phyloP scores from a whole-genome alignment of 2,888 invertebrate genomes.

The Drosophila hamatofila region DNA sequence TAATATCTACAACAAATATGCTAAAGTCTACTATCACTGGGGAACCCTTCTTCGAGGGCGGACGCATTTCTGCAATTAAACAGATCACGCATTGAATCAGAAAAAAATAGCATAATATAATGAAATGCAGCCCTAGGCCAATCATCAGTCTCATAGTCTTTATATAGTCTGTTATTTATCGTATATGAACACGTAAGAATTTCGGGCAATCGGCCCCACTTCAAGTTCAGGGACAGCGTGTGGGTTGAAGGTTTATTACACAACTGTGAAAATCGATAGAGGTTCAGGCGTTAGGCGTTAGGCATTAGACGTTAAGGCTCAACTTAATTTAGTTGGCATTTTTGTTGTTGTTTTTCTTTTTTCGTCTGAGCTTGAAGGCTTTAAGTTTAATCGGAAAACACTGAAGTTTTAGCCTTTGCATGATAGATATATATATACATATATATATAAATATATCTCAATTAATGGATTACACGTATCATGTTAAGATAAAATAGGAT shows the following conservation, averaged over 20 bases:
- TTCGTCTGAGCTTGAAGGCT: neutral
- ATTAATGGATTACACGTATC: neutral
- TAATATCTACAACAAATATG: constrained; percentile 93
- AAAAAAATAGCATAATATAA: neutral
- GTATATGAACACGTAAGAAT: constrained; percentile 4
- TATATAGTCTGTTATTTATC: constrained; percentile 7
- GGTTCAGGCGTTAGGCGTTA: constrained; percentile 42
- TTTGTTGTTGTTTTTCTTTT: neutral
- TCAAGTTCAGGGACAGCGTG: constrained; percentile 73
- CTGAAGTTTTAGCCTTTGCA: neutral
- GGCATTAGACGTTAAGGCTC: constrained; percentile 30
- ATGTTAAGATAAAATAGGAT: too few relatives aligned
- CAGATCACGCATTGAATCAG: neutral
- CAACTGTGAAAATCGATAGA: constrained; percentile 67
- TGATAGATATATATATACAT: neutral
- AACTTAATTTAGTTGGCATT: constrained; percentile 3
- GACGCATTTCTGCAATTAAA: constrained; percentile 89
- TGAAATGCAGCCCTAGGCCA: neutral
- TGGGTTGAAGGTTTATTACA: constrained; percentile 43
- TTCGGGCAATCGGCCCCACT: constrained; percentile 26
- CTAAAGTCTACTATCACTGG: constrained; percentile 92
- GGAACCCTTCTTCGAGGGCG: constrained; percentile 90
- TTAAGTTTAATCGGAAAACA: constrained; percentile 2
- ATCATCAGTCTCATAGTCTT: neutral
- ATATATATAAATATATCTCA: neutral